Base-by-base conservation (phyloP, 1,140 invertebrate species). In the Diachasmimorpha longicaudata region DNA sequence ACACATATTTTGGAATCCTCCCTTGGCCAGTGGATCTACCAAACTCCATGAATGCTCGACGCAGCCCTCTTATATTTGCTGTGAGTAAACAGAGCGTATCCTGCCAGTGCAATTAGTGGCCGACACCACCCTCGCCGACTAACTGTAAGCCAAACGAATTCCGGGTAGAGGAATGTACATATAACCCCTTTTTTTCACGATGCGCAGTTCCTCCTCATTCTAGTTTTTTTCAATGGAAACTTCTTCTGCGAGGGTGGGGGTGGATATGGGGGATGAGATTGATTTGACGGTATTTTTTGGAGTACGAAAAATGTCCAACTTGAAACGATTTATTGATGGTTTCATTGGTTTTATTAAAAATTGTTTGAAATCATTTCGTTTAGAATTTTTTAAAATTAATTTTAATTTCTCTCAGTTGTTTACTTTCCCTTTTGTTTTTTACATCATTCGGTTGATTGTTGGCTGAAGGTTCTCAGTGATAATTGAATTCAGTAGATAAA, bases 41-140 rank as follows among this genome's bases (percentile, higher is more conserved):
- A 14, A 70, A 77, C 81, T 77, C 77, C 23, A 25, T 67, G 69
- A 46, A 74, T 68, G 25, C 16, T 21, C 74, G 16, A 58, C 68
- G 73, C 66, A 75, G 67, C 46, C 78, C 77, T 82, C 80, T 79
- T 78, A 83, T 81, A 78, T 84, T 85, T 80, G 79, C 81, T 79
- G 85, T 85, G 83, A 86, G 85, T 86, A 87, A 88, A 87, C 84
- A 85, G 79, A 76, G 81, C 78, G 80, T 83, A 86, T 83, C 81
- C 80, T 80, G 80, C 81, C 81, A 73, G 82, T 81, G 82, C 87
- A 88, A 87, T 87, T 86, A 88, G 82, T 83, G 83, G 84, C 82
- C 83, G 80, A 86, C 85, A 85, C 79, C 73, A 86, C 85, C 85
- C 79, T 73, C 79, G 76, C 77, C 78, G 79, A 81, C 77, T 79